phyloP scores from a whole-genome alignment of 2,797 vertebrate species.

The Neopelma chrysocephalum region DNA sequence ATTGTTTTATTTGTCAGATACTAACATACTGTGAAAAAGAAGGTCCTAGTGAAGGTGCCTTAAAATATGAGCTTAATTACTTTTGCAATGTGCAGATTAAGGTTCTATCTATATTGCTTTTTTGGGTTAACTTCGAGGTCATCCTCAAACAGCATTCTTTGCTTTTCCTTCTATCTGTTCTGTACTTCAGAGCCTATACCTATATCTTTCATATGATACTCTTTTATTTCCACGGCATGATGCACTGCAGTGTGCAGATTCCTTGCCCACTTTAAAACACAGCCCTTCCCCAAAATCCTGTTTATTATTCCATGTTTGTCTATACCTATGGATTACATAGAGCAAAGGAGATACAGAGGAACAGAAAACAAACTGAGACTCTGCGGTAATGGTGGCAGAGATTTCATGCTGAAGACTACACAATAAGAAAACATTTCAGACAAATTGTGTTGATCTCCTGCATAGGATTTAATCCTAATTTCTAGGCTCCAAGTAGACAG shows the following conservation, averaged over 20 bases:
- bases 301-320: background rate
- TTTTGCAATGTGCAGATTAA: background rate
- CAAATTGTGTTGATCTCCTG: background rate
- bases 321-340: background rate
- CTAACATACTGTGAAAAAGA: background rate
- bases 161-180: background rate
- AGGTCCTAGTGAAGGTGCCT: background rate
- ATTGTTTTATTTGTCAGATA: background rate
- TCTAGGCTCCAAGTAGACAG: background rate
- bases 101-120: background rate
- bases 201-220: background rate
- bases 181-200: background rate
- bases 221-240: background rate
- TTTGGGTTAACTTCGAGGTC: background rate
- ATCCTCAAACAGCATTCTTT: background rate
- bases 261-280: background rate
- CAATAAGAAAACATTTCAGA: background rate
- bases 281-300: background rate
- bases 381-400: background rate
- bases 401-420: background rate
- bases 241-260: background rate
- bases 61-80: constrained; percentile 20
- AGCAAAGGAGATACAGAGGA: background rate
- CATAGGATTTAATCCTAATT: background rate
- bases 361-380: background rate